Conservation (phyloP, 1,140 invertebrate genomes). For the Bombus soroeensis region DNA sequence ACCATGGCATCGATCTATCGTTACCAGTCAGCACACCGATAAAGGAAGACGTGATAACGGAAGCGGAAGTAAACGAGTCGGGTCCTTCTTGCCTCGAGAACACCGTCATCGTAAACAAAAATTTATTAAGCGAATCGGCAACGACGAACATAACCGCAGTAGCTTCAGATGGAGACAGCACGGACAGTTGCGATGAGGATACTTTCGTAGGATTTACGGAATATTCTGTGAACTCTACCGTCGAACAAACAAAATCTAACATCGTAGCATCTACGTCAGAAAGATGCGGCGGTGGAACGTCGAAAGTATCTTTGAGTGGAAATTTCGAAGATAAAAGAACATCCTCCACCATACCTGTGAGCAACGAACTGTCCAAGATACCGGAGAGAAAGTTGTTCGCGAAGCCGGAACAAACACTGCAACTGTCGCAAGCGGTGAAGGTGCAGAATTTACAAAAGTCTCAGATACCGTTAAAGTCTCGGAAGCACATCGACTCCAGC, state of each 20-base stretch:
- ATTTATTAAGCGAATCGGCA: constrained; percentile 47
- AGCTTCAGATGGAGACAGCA: constrained; percentile 64
- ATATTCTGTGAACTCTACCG: neutral
- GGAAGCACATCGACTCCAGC: constrained; percentile 25
- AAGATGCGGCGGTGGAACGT: neutral
- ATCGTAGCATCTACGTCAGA: neutral
- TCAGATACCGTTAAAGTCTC: constrained; percentile 24
- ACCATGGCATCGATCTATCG: constrained; percentile 70
- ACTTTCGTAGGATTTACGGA: constrained; percentile 62
- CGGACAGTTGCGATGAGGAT: constrained; percentile 70
- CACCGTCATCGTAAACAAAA: neutral
- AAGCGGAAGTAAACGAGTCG: neutral
- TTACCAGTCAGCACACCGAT: constrained; percentile 21
- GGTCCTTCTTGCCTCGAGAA: neutral
- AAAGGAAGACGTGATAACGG: neutral
- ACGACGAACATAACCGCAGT: constrained; percentile 54
- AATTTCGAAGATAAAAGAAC: neutral
- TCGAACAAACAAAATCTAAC: neutral
- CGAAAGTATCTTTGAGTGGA: neutral
- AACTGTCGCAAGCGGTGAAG: constrained; percentile 13
- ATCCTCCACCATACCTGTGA: neutral
- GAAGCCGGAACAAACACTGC: neutral
- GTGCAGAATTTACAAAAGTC: constrained; percentile 33
- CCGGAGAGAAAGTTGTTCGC: neutral
- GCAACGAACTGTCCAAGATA: neutral